Evolutionary conservation across 1,140 invertebrate genomes (phyloP).

Genomic region (Elymnias hypermnestra): DNA sequence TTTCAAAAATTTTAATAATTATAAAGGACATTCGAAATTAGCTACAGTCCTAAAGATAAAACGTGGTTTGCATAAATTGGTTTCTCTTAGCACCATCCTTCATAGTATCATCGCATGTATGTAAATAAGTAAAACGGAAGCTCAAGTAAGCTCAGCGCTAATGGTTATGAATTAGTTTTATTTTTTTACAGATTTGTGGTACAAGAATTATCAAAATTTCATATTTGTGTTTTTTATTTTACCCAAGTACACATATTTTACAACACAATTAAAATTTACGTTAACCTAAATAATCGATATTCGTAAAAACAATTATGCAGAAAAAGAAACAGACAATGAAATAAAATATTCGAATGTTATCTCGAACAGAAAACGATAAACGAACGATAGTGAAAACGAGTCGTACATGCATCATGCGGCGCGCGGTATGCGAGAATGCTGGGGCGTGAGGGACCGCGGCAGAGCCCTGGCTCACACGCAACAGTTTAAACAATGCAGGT

Average conservation of each 20-base stretch:
- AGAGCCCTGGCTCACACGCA: conserved; percentile 37
- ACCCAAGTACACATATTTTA: conserved; percentile 37
- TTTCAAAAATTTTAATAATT: background rate
- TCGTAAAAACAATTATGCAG: conserved; percentile 2
- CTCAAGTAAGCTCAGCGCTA: conserved; percentile 22
- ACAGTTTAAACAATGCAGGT: conserved; percentile 57
- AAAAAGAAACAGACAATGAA: conserved; percentile 15
- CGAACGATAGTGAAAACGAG: conserved; percentile 7
- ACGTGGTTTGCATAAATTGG: no score
- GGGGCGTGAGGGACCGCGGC: conserved; percentile 16
- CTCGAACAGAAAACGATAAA: conserved; percentile 11
- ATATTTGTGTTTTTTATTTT: conserved; percentile 30
- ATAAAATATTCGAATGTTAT: conserved; percentile 10
- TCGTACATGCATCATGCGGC: conserved; percentile 8
- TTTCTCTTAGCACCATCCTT: no score
- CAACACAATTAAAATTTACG: conserved; percentile 26
- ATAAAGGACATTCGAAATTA: no score
- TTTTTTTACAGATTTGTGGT: conserved; percentile 36
- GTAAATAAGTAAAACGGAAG: conserved; percentile 19
- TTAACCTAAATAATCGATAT: conserved; percentile 25
- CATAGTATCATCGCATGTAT: conserved; percentile 10
- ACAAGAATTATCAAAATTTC: conserved; percentile 38
- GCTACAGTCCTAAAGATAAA: no score
- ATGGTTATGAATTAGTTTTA: conserved; percentile 31
- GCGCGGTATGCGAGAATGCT: background rate